A percentile compares a stretch with the other conserved stretches of the same genome.
Evolutionary conservation across 2,113 vertebrate species (phyloP).

Genomic region (Equus przewalskii): DNA sequence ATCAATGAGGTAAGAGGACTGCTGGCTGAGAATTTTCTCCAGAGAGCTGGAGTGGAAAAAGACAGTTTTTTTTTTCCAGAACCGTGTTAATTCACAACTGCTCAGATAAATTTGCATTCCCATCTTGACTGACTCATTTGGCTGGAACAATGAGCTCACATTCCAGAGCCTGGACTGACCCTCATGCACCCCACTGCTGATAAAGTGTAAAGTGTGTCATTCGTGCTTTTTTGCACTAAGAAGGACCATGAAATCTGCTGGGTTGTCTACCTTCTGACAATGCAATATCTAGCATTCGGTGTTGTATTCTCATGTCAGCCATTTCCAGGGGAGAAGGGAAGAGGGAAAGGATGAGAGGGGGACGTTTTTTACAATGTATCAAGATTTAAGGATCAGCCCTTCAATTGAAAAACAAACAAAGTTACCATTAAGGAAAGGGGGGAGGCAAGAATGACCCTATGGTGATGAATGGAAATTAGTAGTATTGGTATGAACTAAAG

Average conservation of each 20-base stretch:
- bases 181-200: neutral
- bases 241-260: neutral
- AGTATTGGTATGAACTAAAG: constrained; percentile 11
- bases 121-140: constrained; percentile 66
- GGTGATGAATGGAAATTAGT: neutral
- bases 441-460: neutral
- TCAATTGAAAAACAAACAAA: neutral
- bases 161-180: constrained; percentile 45
- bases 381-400: neutral
- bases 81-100: neutral
- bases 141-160: constrained; percentile 65
- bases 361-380: neutral
- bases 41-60: neutral
- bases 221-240: neutral
- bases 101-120: constrained; percentile 57
- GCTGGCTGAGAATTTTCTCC: neutral
- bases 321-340: neutral
- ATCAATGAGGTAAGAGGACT: neutral
- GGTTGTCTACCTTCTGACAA: neutral
- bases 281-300: neutral
- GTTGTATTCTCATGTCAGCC: neutral
- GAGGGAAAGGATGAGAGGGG: neutral
- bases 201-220: constrained; percentile 33
- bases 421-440: neutral
- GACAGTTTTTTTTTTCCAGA: neutral